Conservation (phyloP, 2,113 vertebrate genomes). For the Cervus canadensis region DNA sequence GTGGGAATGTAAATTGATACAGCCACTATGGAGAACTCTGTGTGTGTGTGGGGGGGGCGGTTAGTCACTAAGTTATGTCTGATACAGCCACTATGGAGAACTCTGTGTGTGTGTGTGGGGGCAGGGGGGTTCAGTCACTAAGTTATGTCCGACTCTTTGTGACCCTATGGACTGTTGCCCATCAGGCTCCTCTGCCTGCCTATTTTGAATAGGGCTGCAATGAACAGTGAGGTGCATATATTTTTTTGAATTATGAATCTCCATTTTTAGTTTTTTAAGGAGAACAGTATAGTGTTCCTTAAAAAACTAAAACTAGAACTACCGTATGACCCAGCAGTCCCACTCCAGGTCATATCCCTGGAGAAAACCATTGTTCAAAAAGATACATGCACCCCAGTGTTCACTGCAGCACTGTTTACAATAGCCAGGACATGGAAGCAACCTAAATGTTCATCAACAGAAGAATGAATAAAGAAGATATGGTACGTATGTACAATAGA, state of each 20-base stretch:
- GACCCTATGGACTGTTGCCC: neutral
- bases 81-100: neutral
- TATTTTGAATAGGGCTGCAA: neutral
- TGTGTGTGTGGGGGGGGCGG: neutral
- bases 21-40: neutral
- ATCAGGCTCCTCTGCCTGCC: neutral
- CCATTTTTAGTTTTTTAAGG: neutral
- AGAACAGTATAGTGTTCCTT: neutral
- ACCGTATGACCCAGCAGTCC: neutral
- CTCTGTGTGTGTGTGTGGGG: too few relatives aligned
- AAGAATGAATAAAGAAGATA: neutral
- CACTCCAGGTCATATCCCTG: neutral
- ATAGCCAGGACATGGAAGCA: neutral
- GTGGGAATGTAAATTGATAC: neutral
- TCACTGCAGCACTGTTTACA: neutral
- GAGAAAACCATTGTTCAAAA: neutral
- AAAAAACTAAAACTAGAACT: neutral
- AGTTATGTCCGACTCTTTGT: neutral
- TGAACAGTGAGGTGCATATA: neutral
- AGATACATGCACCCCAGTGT: neutral
- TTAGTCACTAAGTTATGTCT: neutral
- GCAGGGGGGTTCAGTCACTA: neutral
- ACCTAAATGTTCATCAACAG: neutral
- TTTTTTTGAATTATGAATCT: neutral
- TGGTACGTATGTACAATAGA: neutral